phyloP scores from a whole-genome alignment of 2,888 invertebrate species.

The Saturnia japonica region DNA sequence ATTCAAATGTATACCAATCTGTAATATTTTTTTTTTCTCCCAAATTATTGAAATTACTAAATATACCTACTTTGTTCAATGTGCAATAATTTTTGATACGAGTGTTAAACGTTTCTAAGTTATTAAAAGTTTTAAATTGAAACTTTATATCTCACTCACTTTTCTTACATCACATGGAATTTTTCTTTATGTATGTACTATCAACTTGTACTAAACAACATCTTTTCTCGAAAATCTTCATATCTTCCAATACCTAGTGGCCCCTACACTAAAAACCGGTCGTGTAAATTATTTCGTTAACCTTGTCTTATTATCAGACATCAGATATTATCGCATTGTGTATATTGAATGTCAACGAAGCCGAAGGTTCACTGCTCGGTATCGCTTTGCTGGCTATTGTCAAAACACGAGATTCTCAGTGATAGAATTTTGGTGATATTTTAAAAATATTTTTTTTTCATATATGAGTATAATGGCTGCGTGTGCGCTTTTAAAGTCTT shows the following conservation, averaged over 20 bases:
- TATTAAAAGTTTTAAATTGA: neutral
- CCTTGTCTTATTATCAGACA: slow-evolving; percentile 63
- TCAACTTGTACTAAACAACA: neutral
- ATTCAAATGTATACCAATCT: neutral
- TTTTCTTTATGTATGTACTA: no score
- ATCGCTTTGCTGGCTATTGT: slow-evolving; percentile 8
- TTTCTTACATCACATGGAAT: slow-evolving; percentile 2
- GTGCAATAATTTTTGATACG: neutral
- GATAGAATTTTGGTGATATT: slow-evolving; percentile 10
- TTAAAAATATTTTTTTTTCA: slow-evolving; percentile 30
- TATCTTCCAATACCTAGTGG: no score
- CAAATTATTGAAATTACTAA: no score
- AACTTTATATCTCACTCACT: no score
- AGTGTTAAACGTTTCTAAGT: neutral
- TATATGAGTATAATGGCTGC: slow-evolving; percentile 55
- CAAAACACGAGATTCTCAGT: neutral
- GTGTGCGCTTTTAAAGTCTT: slow-evolving; percentile 53
- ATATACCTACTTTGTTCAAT: neutral
- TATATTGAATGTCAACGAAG: slow-evolving; percentile 48
- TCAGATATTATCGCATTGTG: slow-evolving; percentile 49
- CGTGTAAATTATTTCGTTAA: slow-evolving; percentile 32
- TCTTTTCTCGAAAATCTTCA: no score
- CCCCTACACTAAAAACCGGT: neutral
- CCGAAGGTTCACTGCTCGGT: neutral
- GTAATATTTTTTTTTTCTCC: no score